Percentiles rank a stretch among this genome's conserved stretches.
Evolutionary conservation across 1,140 invertebrate species (phyloP).

Genomic region (Drosophila leontia): DNA sequence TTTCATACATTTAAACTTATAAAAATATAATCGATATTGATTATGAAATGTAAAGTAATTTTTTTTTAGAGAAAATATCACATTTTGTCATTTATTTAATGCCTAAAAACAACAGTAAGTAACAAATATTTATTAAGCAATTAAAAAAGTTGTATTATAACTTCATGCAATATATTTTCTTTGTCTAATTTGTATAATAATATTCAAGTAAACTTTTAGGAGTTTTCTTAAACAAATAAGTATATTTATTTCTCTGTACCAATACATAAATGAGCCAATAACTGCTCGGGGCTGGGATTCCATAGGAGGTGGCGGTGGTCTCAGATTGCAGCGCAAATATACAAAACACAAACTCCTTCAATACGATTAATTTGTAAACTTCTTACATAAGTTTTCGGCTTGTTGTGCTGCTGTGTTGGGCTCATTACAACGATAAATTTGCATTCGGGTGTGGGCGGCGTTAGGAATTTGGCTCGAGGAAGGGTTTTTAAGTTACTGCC

Average conservation of each 20-base stretch:
- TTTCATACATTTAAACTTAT: too few relatives aligned
- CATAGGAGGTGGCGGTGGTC: conserved; percentile 17
- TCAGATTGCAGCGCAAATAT: conserved; percentile 25
- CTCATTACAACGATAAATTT: conserved; percentile 45
- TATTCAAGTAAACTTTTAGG: background rate
- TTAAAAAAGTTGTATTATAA: too few relatives aligned
- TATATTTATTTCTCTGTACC: conserved; percentile 11
- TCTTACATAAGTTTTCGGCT: conserved; percentile 37
- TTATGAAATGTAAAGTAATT: too few relatives aligned
- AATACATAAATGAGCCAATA: conserved; percentile 12
- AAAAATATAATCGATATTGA: too few relatives aligned
- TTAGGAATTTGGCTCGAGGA: conserved; percentile 33
- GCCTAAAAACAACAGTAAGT: too few relatives aligned
- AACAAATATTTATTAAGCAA: too few relatives aligned
- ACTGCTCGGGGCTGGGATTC: conserved; percentile 21
- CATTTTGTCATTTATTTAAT: too few relatives aligned
- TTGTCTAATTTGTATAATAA: background rate
- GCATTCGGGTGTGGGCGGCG: conserved; percentile 26
- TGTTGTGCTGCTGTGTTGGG: conserved; percentile 30
- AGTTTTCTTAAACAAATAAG: background rate
- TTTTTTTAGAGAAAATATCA: too few relatives aligned
- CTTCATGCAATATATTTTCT: too few relatives aligned
- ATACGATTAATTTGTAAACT: conserved; percentile 29
- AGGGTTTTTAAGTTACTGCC: conserved; percentile 16
- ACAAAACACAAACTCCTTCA: conserved; percentile 9